Evolutionary conservation across 1,140 invertebrate species (phyloP), one percentile per base, ranked within the genome.

Genomic region (Odontomachus brunneus): DNA sequence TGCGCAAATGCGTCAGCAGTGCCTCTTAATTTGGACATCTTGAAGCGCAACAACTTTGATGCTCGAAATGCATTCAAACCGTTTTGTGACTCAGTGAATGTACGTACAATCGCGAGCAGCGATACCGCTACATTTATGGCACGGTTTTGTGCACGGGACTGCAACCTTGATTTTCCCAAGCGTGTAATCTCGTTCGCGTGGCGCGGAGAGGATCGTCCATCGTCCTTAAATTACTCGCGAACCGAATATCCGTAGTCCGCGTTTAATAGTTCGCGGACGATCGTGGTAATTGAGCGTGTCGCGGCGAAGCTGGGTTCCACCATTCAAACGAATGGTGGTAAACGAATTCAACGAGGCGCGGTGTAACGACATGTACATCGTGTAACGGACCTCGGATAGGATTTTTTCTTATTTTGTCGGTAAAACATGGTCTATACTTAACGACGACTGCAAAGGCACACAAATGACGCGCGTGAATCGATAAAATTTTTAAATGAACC

Each of bases 181-280:
- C 26, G 14, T 29, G 33, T 17, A 57, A 69, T 22, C 3, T 22
- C 17, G 15, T 78, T 57, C 22, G n/a, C n/a, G n/a, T n/a, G n/a
- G n/a, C 15, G 22, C 24, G 22, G n/a, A 15, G 51, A 15, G 65
- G 38, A 49, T 48, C 22, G 22, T 69, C 69, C 44, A 57, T 57
- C 75, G 33, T 78, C 75, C n/a, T 80, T 59, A 80, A 80, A 69
- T 69, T 69, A 71, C 51, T 29, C n/a, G 17, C 26, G 19, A 17
- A 26, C 72, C 22, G 17, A 22, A 24, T 67, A 22, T 55, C 53
- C 29, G 22, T 33, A 67, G 29, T 55, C 49, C 17, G 33, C n/a
- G 38, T 80, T 80, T 71, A 71, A 80, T 59, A 55, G 51, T 80
- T 57, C 49, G 38, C 17, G 75, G 51, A 71, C 49, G 51, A 71